Conservation (phyloP, 2,888 invertebrate species). For the Spilosoma lubricipeda region DNA sequence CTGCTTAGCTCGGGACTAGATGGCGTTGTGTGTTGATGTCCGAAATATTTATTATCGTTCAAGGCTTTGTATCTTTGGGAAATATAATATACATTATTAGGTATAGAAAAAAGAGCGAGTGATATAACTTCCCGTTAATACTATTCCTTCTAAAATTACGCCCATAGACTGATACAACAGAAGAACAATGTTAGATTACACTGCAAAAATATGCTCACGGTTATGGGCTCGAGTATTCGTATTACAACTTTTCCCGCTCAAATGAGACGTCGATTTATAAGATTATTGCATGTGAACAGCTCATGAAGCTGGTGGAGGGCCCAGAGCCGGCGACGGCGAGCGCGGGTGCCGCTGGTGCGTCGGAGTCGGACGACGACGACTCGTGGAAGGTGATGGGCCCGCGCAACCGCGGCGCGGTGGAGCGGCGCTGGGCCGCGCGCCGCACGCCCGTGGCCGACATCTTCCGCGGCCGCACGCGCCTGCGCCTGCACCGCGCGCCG, state of each 20-base stretch:
- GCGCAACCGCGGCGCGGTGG: conserved; percentile 95
- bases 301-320: conserved; percentile 85
- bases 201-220: no score
- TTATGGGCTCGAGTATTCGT: no score
- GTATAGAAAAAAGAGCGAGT: no score
- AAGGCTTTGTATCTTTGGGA: no score
- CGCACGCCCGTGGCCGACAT: conserved; percentile 96
- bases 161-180: no score
- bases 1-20: no score
- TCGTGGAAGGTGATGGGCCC: conserved; percentile 95
- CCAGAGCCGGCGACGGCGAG: conserved; percentile 81
- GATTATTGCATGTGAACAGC: conserved; percentile 62
- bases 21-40: no score
- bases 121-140: background rate
- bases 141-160: background rate
- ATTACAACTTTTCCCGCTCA: no score
- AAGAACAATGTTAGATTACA: no score
- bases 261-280: background rate
- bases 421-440: conserved; percentile 89
- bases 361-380: conserved; percentile 83
- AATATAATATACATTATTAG: no score
- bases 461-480: conserved; percentile 96
- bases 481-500: conserved; percentile 91
- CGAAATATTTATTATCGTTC: no score
- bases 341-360: conserved; percentile 61